Conservation (phyloP, 2,888 invertebrate species). For the Achlya flavicornis region DNA sequence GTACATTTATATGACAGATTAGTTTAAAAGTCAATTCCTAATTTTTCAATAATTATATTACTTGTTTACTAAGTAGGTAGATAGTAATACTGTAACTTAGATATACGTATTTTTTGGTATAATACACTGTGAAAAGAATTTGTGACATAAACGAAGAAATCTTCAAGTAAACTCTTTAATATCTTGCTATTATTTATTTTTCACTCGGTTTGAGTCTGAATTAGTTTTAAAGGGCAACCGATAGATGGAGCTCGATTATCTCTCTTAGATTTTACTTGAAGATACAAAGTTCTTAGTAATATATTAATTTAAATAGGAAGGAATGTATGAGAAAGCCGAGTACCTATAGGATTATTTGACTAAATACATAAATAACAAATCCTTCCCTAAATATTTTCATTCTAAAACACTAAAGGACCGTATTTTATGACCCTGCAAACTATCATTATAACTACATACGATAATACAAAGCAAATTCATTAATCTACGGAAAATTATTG, state of each 20-base stretch:
- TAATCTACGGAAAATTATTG: slow-evolving; percentile 19
- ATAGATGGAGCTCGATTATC: not conserved
- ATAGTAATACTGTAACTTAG: slow-evolving; percentile 13
- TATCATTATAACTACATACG: slow-evolving; percentile 28
- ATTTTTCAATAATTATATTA: not conserved
- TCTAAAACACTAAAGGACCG: slow-evolving; percentile 34
- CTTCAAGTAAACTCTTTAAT: not conserved
- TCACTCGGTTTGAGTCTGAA: not conserved
- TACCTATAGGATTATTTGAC: slow-evolving; percentile 19
- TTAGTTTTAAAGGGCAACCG: not conserved
- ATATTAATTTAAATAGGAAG: not conserved
- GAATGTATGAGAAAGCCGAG: slow-evolving; percentile 16
- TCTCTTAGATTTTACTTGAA: not conserved
- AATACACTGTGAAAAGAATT: not conserved
- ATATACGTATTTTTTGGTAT: not conserved
- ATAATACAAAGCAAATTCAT: slow-evolving; percentile 31
- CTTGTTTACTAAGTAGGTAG: slow-evolving; percentile 17
- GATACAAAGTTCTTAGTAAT: not conserved
- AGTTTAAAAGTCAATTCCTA: not conserved
- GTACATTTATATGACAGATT: too few species aligned
- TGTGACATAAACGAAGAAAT: not conserved
- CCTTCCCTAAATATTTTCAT: slow-evolving; percentile 14
- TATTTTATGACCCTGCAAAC: slow-evolving; percentile 35
- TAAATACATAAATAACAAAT: not conserved
- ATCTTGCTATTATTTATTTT: not conserved